These are phyloP conservation scores for Scelioninae gen. 2 DNA, from an alignment of 2,888 invertebrate genomes.

Conservation along the genomic window DNA sequence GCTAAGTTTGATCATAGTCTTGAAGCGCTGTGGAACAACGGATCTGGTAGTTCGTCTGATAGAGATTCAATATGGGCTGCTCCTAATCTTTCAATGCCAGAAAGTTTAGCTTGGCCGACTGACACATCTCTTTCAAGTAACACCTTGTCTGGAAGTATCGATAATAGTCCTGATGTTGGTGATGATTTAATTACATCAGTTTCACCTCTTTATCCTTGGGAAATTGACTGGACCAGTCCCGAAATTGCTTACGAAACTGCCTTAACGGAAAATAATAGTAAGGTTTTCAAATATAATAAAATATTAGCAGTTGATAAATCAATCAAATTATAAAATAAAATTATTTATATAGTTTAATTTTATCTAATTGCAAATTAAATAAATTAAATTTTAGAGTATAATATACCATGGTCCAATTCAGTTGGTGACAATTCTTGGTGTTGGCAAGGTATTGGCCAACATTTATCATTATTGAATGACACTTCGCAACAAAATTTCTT, in stretches of 20 bases:
- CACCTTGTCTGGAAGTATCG: conserved; percentile 24
- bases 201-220: conserved; percentile 72
- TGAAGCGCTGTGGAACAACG: conserved; percentile 81
- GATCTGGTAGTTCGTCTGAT: conserved; percentile 75
- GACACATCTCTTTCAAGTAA: conserved; percentile 62
- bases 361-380: too few species aligned
- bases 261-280: conserved; percentile 68
- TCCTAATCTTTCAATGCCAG: conserved; percentile 73
- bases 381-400: conserved; percentile 68
- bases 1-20: conserved; percentile 83
- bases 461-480: conserved; percentile 79
- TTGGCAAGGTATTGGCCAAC: conserved; percentile 74
- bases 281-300: too few species aligned
- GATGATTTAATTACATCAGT: conserved; percentile 64
- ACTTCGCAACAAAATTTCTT: conserved; percentile 78
- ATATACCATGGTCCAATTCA: conserved; percentile 73
- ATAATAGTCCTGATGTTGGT: conserved; percentile 47
- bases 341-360: too few species aligned
- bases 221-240: conserved; percentile 72
- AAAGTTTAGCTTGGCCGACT: conserved; percentile 72
- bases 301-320: too few species aligned
- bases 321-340: too few species aligned
- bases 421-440: conserved; percentile 73
- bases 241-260: conserved; percentile 69
- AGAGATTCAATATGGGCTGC: conserved; percentile 74